A percentile compares a stretch with the other conserved stretches of the same genome.
Conservation (phyloP, 2,797 vertebrate species). For the Syndactyla subalaris region DNA sequence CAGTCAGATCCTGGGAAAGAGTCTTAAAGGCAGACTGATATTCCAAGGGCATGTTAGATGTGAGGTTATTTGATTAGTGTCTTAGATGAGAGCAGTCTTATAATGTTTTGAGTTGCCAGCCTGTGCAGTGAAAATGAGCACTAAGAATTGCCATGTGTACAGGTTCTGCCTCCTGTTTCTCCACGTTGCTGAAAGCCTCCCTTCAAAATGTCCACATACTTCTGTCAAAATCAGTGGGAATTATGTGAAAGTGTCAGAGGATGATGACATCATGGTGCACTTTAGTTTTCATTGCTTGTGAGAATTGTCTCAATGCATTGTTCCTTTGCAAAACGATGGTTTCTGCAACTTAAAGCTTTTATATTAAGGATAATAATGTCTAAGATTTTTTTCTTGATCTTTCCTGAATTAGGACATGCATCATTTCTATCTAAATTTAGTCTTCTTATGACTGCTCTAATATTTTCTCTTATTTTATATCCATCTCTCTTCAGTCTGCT, state of each 20-base stretch:
- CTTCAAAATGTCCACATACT: not conserved
- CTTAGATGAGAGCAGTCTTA: not conserved
- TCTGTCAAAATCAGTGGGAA: not conserved
- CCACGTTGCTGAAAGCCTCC: not conserved
- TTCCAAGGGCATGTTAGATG: not conserved
- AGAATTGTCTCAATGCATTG: not conserved
- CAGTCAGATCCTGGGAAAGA: slow-evolving; percentile 56
- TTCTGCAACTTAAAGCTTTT: slow-evolving; percentile 8
- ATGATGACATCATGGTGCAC: not conserved
- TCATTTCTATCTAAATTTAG: slow-evolving; percentile 45
- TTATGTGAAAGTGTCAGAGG: not conserved
- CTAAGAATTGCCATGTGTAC: not conserved
- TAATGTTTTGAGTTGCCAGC: not conserved
- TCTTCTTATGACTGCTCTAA: not conserved
- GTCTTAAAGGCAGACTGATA: not conserved
- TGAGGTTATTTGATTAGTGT: not conserved
- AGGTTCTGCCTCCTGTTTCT: not conserved
- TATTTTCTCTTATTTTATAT: slow-evolving; percentile 54
- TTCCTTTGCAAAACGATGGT: not conserved
- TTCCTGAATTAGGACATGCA: slow-evolving; percentile 29
- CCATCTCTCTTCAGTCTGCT: slow-evolving; percentile 49
- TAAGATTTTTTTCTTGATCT: not conserved
- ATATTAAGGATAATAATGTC: not conserved
- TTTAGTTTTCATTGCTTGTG: not conserved
- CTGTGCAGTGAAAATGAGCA: not conserved